phyloP scores from a whole-genome alignment of 2,113 vertebrate genomes.

The Ondatra zibethicus region DNA sequence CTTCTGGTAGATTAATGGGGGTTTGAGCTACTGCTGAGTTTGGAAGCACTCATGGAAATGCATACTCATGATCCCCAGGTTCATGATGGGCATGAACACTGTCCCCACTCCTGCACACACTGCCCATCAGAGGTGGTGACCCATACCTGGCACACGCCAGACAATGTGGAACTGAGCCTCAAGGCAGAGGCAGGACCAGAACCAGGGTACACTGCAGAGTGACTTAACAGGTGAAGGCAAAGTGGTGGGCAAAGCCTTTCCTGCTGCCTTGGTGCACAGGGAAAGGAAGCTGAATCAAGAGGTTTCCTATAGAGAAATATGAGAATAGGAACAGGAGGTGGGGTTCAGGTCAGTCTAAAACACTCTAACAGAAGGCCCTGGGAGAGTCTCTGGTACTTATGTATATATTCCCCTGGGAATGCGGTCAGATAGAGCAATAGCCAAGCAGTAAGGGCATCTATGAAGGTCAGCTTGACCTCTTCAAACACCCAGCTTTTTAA shows the following conservation, averaged over 20 bases:
- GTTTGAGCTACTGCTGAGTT: background rate
- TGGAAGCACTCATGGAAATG: background rate
- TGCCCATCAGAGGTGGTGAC: background rate
- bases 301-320: background rate
- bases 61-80: background rate
- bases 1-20: background rate
- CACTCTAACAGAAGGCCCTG: background rate
- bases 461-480: background rate
- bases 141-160: background rate
- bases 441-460: background rate
- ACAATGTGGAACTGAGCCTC: background rate
- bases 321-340: background rate
- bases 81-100: background rate
- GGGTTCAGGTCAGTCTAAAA: background rate
- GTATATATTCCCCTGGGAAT: background rate
- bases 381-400: background rate
- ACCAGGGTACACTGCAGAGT: background rate
- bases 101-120: fast-evolving
- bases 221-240: background rate
- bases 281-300: background rate
- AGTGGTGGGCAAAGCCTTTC: background rate
- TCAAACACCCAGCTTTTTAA: background rate
- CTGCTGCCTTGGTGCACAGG: background rate
- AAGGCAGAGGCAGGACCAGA: background rate
- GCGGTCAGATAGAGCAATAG: background rate